Base-by-base conservation (phyloP, 2,888 invertebrate genomes). In the Chalcosyrphus nemorum region DNA sequence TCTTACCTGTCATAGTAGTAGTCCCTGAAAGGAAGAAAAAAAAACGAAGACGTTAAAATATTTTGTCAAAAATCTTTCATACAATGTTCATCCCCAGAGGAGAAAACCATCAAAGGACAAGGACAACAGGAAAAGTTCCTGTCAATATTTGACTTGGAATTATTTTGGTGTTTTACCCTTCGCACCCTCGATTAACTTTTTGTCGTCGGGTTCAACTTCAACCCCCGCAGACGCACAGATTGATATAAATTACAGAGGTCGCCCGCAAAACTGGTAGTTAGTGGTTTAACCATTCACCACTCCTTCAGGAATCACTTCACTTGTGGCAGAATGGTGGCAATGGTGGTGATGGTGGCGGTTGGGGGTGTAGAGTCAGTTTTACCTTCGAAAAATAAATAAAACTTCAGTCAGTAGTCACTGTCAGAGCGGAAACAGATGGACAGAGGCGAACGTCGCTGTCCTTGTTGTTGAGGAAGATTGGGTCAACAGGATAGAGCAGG, bases 1-100 rank as follows among this genome's bases (percentile, higher is more conserved):
- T 88, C 92, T 90, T 88, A 92, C 92, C 92, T 93, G 90, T 93
- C 93, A 88, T 93, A 93, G 90, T 93, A 93, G 89, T 93, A 93
- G 88, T 93, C 93, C 93, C 93, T 93, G 92, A 66, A 91, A 92
- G 86, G 86, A 86, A 88, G 87, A 89, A 87, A 87, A 86, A 85
- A 57, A 75, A 47, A 84, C 47, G 13, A n/a, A n/a, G n/a, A n/a
- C 29, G 59, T 81, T 68, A 57, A 74, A 54, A 68, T n/a, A 15
- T 17, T 50, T 32, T 45, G 9, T 17, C 19, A 29, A 9, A 19
- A 65, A 74, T 54, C 9, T 24, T 29, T 19, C 21, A n/a, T 15
- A 15, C 3, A 6, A 17, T 17, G n/a, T 41, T 59, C 13, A 27
- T 19, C 61, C 61, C 47, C 27, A 9, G 2, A 2, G 11, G 32